These are phyloP conservation scores for Apotomis capreana DNA, from an alignment of 2,888 invertebrate species.

Conservation along the genomic window DNA sequence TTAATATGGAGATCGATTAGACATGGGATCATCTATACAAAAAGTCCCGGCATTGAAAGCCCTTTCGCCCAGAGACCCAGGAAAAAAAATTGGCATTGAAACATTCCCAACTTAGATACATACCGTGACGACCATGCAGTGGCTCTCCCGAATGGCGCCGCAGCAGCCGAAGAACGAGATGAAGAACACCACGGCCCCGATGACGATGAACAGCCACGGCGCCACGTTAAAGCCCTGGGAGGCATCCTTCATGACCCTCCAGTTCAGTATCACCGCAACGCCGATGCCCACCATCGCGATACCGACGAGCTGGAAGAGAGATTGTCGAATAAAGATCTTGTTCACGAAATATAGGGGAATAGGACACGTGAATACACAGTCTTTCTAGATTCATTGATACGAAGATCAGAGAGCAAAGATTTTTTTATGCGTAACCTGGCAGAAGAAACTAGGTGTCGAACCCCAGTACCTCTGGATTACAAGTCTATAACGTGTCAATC, in stretches of 20 bases:
- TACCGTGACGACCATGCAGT: slow-evolving; percentile 94
- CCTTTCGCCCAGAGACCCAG: too few species aligned
- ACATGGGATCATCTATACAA: too few species aligned
- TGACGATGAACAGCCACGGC: slow-evolving; percentile 86
- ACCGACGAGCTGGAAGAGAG: slow-evolving; percentile 86
- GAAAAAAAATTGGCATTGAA: too few species aligned
- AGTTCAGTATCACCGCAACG: slow-evolving; percentile 84
- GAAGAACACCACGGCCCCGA: slow-evolving; percentile 88
- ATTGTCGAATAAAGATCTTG: background rate
- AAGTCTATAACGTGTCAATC: too few species aligned
- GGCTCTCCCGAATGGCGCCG: slow-evolving; percentile 93
- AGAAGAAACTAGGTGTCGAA: too few species aligned
- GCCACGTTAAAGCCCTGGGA: slow-evolving; percentile 80
- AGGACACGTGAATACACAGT: too few species aligned
- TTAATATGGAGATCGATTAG: too few species aligned
- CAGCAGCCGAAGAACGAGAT: slow-evolving; percentile 96
- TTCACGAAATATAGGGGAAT: background rate
- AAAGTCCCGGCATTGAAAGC: too few species aligned
- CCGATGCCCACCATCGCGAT: slow-evolving; percentile 87
- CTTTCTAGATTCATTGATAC: too few species aligned
- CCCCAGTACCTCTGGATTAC: too few species aligned
- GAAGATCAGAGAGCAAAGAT: too few species aligned
- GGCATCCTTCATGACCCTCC: slow-evolving; percentile 77
- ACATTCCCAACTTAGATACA: slow-evolving; percentile 57
- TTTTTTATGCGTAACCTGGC: too few species aligned